Percentiles rank a stretch among this genome's conserved stretches.
Evolutionary conservation across 2,113 vertebrate genomes (phyloP).

Genomic region (Alligator mississippiensis): DNA sequence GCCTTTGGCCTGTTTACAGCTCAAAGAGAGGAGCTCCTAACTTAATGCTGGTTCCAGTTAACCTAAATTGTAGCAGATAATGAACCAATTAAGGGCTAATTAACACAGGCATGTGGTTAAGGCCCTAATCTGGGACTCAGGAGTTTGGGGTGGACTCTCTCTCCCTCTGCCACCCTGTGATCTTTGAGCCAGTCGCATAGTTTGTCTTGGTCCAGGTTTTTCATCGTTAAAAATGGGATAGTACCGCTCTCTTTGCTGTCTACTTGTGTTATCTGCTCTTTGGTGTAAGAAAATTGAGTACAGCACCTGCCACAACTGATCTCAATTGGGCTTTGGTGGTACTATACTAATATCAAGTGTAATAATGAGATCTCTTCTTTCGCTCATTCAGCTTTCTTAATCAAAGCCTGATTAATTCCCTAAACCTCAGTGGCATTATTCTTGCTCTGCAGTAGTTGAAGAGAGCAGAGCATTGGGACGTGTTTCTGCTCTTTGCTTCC

Average conservation of each 20-base stretch:
- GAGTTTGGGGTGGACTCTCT: not conserved
- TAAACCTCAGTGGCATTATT: not conserved
- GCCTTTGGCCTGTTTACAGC: not conserved
- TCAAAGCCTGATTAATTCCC: not conserved
- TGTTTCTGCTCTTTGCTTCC: not conserved
- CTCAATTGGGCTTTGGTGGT: not conserved
- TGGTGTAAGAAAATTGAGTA: not conserved
- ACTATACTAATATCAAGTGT: no score
- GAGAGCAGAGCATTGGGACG: not conserved
- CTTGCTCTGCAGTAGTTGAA: not conserved
- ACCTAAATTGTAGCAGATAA: not conserved
- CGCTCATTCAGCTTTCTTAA: not conserved
- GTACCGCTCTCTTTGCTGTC: rapidly evolving
- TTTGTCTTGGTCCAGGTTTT: not conserved
- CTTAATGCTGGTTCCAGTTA: not conserved
- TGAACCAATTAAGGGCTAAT: not conserved
- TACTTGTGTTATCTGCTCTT: rapidly evolving
- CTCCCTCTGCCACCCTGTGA: not conserved
- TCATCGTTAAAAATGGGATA: rapidly evolving
- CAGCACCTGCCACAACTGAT: not conserved
- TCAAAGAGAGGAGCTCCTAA: rapidly evolving
- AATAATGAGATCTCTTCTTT: not conserved
- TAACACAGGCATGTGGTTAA: not conserved
- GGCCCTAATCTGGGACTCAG: not conserved
- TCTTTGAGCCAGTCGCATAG: rapidly evolving